A percentile compares a stretch with the other conserved stretches of the same genome.
phyloP scores from a whole-genome alignment of 2,797 vertebrate genomes.

The Danio choprae region DNA sequence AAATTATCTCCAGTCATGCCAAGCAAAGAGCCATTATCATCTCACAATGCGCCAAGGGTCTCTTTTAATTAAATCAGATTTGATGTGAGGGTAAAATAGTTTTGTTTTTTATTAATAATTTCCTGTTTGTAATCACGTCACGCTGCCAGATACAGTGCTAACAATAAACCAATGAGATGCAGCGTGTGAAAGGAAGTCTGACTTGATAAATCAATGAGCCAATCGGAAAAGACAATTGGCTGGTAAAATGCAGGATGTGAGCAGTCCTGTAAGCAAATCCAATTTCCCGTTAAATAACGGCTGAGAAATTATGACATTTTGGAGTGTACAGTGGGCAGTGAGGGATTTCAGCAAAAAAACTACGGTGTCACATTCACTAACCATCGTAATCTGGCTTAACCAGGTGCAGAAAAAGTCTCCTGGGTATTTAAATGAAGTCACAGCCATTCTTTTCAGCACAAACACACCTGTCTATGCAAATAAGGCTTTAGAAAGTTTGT shows the following conservation, averaged over 20 bases:
- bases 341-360: not conserved
- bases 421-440: not conserved
- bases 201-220: conserved; percentile 52
- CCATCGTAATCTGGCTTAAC: not conserved
- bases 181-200: conserved; percentile 46
- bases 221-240: conserved; percentile 54
- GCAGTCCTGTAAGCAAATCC: conserved; percentile 14
- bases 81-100: conserved; percentile 43
- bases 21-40: conserved; percentile 58
- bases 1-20: conserved; percentile 56
- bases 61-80: conserved; percentile 58
- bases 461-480: conserved; percentile 16
- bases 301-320: conserved; percentile 5
- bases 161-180: conserved; percentile 56
- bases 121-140: conserved; percentile 58
- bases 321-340: not conserved
- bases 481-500: not conserved
- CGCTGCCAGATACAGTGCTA: conserved; percentile 41
- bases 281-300: conserved; percentile 29
- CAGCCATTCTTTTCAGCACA: not conserved
- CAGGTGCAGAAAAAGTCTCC: conserved; percentile 4
- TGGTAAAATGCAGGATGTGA: conserved; percentile 42
- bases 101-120: conserved; percentile 48
- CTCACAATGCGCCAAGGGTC: conserved; percentile 51
- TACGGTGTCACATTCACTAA: not conserved